Evolutionary conservation across 2,113 vertebrate species (phyloP).

Genomic region (Misgurnus anguillicaudatus): DNA sequence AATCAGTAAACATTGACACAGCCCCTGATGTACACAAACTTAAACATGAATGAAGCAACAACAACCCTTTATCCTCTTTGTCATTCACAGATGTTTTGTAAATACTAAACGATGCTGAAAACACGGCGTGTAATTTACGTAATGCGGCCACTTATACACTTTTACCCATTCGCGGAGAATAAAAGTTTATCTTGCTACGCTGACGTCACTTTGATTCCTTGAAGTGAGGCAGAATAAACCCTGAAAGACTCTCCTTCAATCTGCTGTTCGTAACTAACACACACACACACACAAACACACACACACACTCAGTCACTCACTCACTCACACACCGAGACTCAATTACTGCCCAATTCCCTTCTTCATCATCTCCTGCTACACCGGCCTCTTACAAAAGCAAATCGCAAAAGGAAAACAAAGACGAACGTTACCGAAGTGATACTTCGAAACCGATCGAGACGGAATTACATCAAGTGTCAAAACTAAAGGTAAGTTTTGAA

Average conservation of each 20-base stretch:
- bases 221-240: slow-evolving; percentile 91
- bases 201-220: slow-evolving; percentile 94
- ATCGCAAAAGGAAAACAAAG: slow-evolving; percentile 66
- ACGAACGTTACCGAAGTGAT: slow-evolving; percentile 70
- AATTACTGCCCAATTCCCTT: slow-evolving; percentile 79
- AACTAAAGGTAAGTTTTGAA: slow-evolving; percentile 77
- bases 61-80: background rate
- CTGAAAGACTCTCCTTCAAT: slow-evolving; percentile 84
- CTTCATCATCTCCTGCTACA: slow-evolving; percentile 78
- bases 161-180: slow-evolving; percentile 69
- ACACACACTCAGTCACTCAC: slow-evolving; percentile 47
- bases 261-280: slow-evolving; percentile 82
- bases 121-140: background rate
- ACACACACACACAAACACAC: slow-evolving; percentile 60
- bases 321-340: slow-evolving; percentile 66
- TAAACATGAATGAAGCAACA: background rate
- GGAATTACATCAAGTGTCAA: slow-evolving; percentile 77
- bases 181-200: slow-evolving; percentile 84
- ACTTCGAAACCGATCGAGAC: slow-evolving; percentile 66
- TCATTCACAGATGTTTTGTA: slow-evolving; percentile 14
- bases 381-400: slow-evolving; percentile 76
- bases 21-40: background rate
- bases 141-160: background rate
- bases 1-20: background rate
- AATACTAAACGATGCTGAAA: slow-evolving; percentile 6